Evolutionary conservation across 1,140 invertebrate genomes (phyloP).

Genomic region (Zelostemma sp.): DNA sequence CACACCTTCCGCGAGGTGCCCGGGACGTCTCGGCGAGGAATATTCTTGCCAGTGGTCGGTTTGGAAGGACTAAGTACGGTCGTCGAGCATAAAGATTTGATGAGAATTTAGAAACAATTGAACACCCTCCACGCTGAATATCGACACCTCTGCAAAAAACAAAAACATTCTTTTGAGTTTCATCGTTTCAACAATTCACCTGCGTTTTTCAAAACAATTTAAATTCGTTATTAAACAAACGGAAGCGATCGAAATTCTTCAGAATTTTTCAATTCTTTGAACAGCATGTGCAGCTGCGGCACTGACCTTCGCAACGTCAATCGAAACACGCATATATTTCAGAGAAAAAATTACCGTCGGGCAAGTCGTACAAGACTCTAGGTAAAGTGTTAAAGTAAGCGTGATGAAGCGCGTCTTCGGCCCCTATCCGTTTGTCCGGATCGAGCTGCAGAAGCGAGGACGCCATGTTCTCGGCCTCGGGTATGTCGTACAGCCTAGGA

Average conservation of each 20-base stretch:
- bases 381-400: constrained; percentile 92
- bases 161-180: too few relatives aligned
- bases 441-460: constrained; percentile 88
- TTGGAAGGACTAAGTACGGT: constrained; percentile 40
- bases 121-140: constrained; percentile 90
- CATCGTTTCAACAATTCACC: too few relatives aligned
- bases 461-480: constrained; percentile 90
- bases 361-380: constrained; percentile 88
- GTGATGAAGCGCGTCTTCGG: constrained; percentile 89
- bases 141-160: constrained; percentile 84
- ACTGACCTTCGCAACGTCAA: too few relatives aligned
- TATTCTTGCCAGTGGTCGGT: constrained; percentile 3
- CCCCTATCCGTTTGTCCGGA: constrained; percentile 88
- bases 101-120: constrained; percentile 60
- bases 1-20: background rate
- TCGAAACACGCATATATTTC: too few relatives aligned
- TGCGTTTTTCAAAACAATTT: constrained; percentile 9
- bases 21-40: background rate
- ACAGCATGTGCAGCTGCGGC: too few relatives aligned
- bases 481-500: constrained; percentile 88
- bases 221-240: too few relatives aligned
- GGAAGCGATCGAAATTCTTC: too few relatives aligned
- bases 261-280: too few relatives aligned
- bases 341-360: constrained; percentile 84
- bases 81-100: constrained; percentile 51